Conservation (phyloP, 92 coral and sea anemone genomes). For the Ricordea florida region DNA sequence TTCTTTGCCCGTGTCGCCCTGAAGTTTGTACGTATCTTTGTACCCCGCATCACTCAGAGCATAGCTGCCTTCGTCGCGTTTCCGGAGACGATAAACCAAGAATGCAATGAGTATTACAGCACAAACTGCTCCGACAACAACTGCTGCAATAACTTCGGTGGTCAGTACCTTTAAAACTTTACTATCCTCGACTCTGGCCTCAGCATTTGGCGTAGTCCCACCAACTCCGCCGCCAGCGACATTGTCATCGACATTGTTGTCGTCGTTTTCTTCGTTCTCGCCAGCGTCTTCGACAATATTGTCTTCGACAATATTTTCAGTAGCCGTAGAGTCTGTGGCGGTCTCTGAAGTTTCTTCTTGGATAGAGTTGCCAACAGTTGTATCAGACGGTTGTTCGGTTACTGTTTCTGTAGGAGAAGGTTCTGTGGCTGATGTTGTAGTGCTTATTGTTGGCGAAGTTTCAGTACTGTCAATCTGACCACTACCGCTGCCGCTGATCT, state of each 20-base stretch:
- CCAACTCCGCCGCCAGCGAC: not conserved
- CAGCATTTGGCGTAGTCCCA: not conserved
- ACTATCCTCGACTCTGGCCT: conserved; percentile 4
- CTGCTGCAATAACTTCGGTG: conserved; percentile 92
- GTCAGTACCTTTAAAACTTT: conserved; percentile 58
- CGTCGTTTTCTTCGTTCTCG: not conserved
- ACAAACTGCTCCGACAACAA: conserved; percentile 95
- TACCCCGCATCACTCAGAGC: conserved; percentile 71
- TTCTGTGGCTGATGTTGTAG: not conserved
- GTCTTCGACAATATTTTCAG: not conserved
- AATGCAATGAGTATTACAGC: conserved; percentile 93
- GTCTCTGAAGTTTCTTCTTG: not conserved
- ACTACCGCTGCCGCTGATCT: conserved; percentile 48
- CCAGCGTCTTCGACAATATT: not conserved
- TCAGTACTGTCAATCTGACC: conserved; percentile 22
- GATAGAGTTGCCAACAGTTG: not conserved
- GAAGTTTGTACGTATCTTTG: conserved; percentile 80
- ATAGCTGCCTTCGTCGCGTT: conserved; percentile 96
- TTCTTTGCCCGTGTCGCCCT: conserved; percentile 84
- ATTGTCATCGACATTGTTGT: not conserved
- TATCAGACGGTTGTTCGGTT: not conserved
- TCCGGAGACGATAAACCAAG: conserved; percentile 93
- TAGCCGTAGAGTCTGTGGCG: not conserved
- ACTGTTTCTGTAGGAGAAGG: not conserved
- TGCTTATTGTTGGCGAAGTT: not conserved